Conservation (phyloP, 2,797 vertebrate genomes). For the Myoxocephalus aenaeus region DNA sequence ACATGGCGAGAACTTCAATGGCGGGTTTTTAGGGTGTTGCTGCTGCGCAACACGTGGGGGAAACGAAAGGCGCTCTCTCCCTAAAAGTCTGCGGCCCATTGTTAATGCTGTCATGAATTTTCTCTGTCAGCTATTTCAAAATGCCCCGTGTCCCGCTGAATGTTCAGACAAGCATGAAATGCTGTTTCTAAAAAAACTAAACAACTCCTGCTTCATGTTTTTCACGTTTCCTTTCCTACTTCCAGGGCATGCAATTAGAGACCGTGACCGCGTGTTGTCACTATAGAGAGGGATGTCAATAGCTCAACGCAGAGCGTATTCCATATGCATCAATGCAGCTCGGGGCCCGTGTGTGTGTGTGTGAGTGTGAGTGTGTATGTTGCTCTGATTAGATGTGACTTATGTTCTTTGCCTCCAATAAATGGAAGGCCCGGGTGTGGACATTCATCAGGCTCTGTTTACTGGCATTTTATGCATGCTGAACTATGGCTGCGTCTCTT, state of each 20-base stretch:
- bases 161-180: slow-evolving; percentile 71
- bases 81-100: slow-evolving; percentile 15
- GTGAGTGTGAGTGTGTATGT: slow-evolving; percentile 17
- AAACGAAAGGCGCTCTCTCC: not conserved
- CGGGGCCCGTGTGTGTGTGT: slow-evolving; percentile 24
- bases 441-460: slow-evolving; percentile 77
- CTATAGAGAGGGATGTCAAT: slow-evolving; percentile 64
- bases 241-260: slow-evolving; percentile 59
- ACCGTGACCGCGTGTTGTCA: slow-evolving; percentile 57
- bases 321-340: slow-evolving; percentile 70
- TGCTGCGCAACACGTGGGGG: not conserved
- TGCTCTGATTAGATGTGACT: slow-evolving; percentile 77
- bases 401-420: slow-evolving; percentile 70
- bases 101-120: slow-evolving; percentile 47
- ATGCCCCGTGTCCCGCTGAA: slow-evolving; percentile 45
- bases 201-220: slow-evolving; percentile 57
- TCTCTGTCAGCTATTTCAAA: slow-evolving; percentile 54
- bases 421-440: slow-evolving; percentile 52
- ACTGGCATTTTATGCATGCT: slow-evolving; percentile 68
- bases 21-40: too few relatives aligned
- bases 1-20: too few relatives aligned
- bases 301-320: slow-evolving; percentile 63
- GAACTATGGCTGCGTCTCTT: slow-evolving; percentile 67
- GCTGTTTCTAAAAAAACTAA: slow-evolving; percentile 65
- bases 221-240: slow-evolving; percentile 46